These are phyloP conservation scores for Phaenicophaeus curvirostris DNA, from an alignment of 2,797 vertebrate genomes.

Conservation along the genomic window DNA sequence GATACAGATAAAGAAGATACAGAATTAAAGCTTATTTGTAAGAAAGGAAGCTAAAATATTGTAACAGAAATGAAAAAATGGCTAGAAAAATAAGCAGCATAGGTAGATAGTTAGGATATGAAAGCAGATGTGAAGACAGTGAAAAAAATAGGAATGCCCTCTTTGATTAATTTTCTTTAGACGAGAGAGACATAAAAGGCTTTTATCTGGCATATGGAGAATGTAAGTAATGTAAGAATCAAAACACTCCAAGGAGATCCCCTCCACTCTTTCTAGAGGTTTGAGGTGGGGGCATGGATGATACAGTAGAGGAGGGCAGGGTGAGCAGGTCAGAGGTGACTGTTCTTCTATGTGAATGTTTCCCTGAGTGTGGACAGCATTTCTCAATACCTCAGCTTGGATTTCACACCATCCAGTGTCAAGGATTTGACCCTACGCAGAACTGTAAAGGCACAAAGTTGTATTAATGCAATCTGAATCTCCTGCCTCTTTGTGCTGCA, in stretches of 20 bases:
- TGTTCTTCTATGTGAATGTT: not conserved
- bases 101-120: not conserved
- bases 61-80: not conserved
- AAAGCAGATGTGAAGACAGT: not conserved
- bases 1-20: not conserved
- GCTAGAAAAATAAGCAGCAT: not conserved
- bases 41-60: not conserved
- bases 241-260: not conserved
- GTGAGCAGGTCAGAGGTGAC: not conserved
- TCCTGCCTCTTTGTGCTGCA: not conserved
- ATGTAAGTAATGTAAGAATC: accelerated
- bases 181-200: not conserved
- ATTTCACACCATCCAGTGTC: not conserved
- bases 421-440: not conserved
- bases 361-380: not conserved
- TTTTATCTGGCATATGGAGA: not conserved
- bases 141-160: not conserved
- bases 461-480: not conserved
- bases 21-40: not conserved
- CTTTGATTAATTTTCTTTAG: not conserved
- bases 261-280: not conserved
- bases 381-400: not conserved
- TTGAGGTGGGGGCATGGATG: not conserved
- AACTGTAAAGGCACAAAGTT: not conserved
- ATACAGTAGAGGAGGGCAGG: not conserved